Base-by-base conservation (phyloP, 2,888 invertebrate species). In the Stomorhina lunata region DNA sequence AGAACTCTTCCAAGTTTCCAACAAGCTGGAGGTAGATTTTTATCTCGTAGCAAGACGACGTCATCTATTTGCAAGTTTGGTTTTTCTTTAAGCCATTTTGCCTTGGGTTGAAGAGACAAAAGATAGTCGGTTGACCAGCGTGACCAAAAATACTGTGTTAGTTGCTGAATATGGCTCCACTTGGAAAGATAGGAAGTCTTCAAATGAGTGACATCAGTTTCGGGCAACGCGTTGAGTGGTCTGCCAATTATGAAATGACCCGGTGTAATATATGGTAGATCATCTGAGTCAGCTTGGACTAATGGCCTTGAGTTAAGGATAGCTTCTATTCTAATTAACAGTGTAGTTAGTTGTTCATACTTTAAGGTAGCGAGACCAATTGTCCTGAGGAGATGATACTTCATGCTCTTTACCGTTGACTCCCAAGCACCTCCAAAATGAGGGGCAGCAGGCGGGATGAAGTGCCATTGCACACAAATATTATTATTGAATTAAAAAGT, bases 251-350 rank as follows among this genome's bases (percentile, higher is more conserved):
- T 17, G 34, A 68, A 68, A 22, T 68, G 20, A 4, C 66, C 66
- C 9, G 37, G 66, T 12, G n/a, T 68, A 29, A 68, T 29, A 37
- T 68, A 68, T 4, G 34, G 66, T 5, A 68, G 17, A 15, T 37
- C 66, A 50, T 68, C 66, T 17, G 50, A 50, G 22, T 68, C 66
- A 10, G 66, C 50, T 37, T 68, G 66, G 2, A 37, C 27, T 15
- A 68, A 34, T 15, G 53, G 68, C 22, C 53, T 50, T 1, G 68
- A 68, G 25, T 48, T 48, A 29, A 57, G 68, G 5, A 66, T 10
- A 20, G 50, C 50, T n/a, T 66, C 65, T 12, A 66, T 66, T 66
- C 65, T 66, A 6, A 48, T 29, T 48, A 66, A 66, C 27, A 66
- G 65, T 66, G 48, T 66, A n/a, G 48, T 37, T 37, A 50, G 20